A percentile compares a stretch with the other conserved stretches of the same genome.
Evolutionary conservation across 2,113 vertebrate species (phyloP).

Genomic region (Sterna hirundo): DNA sequence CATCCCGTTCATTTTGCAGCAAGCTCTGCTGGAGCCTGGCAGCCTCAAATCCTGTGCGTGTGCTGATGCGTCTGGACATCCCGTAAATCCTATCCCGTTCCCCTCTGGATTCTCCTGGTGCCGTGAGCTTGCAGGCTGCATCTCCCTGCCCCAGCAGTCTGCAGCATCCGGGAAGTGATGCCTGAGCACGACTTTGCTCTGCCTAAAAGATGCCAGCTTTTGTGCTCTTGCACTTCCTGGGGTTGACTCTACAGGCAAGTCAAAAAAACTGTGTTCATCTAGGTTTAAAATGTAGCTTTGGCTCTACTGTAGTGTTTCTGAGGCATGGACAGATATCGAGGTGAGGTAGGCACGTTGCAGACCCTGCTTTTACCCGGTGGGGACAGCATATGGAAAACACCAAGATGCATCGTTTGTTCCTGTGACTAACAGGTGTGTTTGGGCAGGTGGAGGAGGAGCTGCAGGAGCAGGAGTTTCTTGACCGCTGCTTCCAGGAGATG

Average conservation of each 20-base stretch:
- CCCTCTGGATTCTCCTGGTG: neutral
- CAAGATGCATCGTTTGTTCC: rapidly evolving
- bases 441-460: constrained; percentile 95
- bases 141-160: rapidly evolving
- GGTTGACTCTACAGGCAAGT: neutral
- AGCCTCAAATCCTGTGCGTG: neutral
- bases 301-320: no score
- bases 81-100: rapidly evolving
- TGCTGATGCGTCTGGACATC: rapidly evolving
- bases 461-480: constrained; percentile 95
- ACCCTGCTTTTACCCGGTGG: neutral
- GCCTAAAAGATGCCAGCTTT: rapidly evolving
- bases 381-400: neutral
- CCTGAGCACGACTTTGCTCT: neutral
- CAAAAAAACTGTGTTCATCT: neutral
- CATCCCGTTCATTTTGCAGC: neutral
- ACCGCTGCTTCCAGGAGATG: constrained; percentile 99
- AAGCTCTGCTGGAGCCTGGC: neutral
- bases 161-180: neutral
- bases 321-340: rapidly evolving
- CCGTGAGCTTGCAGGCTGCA: neutral
- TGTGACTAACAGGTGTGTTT: neutral
- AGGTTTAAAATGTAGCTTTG: neutral
- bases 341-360: neutral
- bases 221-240: neutral